phyloP scores from a whole-genome alignment of 1,140 invertebrate species.

The Heterodera carotae region DNA sequence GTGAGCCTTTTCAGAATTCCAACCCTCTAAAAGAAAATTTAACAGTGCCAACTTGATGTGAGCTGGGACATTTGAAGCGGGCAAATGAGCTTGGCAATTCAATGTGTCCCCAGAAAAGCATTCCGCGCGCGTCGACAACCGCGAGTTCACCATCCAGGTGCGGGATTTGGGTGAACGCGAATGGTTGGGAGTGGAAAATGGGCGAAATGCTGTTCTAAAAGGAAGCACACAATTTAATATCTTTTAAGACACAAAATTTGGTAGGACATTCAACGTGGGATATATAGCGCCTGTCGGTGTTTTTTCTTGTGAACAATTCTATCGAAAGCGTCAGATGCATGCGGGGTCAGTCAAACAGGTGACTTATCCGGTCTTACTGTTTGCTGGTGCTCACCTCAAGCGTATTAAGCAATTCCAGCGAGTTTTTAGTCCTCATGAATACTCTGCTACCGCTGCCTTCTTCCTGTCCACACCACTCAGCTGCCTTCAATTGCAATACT shows the following conservation, averaged over 20 bases:
- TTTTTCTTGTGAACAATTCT: no score
- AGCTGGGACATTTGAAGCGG: constrained; percentile 6
- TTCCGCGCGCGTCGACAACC: constrained; percentile 23
- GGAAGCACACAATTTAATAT: neutral
- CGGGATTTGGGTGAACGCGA: constrained; percentile 31
- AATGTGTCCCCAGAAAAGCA: constrained; percentile 25
- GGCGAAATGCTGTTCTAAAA: constrained; percentile 15
- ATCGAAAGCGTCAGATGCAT: no score
- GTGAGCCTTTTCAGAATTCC: no score
- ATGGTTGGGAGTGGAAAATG: constrained; percentile 12
- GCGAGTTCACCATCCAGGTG: constrained; percentile 26
- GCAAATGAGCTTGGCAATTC: neutral
- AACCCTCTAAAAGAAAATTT: no score
- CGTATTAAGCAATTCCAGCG: constrained; percentile 13
- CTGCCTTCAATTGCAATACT: constrained; percentile 7
- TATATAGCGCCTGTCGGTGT: no score
- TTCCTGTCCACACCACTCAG: constrained; percentile 1
- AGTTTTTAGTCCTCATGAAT: constrained; percentile 4
- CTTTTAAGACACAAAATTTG: neutral
- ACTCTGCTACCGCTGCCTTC: no score
- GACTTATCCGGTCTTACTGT: no score
- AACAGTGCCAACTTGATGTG: neutral
- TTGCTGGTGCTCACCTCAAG: no score
- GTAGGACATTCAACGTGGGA: no score
- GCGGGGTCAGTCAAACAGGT: no score